A percentile compares a stretch with the other conserved stretches of the same genome.
Conservation (phyloP, 53 echinoderm and acorn worm species). For the Apostichopus leukothele region DNA sequence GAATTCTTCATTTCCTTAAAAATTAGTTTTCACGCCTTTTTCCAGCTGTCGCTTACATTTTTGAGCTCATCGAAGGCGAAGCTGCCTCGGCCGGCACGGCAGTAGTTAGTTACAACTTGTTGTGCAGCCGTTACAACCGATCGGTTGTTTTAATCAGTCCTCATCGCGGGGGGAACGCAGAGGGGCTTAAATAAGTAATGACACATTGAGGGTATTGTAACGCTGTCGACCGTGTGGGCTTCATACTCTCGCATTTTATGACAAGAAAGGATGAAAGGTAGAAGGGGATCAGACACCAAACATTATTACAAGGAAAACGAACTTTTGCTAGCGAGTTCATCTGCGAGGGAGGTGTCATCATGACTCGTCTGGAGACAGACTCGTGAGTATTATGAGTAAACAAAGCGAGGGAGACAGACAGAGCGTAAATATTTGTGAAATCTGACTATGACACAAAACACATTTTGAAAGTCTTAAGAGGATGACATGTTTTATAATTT, state of each 20-base stretch:
- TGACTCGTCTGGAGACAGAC: background rate
- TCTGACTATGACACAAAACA: too few relatives aligned
- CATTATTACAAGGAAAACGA: constrained; percentile 2
- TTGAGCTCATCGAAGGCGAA: background rate
- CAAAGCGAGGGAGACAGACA: too few relatives aligned
- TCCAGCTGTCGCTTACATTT: constrained; percentile 32
- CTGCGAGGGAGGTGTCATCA: background rate
- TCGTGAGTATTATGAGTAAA: too few relatives aligned
- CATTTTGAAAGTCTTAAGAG: too few relatives aligned
- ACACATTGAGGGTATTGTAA: constrained; percentile 1
- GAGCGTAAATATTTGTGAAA: too few relatives aligned
- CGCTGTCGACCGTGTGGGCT: constrained; percentile 4
- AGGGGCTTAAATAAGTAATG: constrained; percentile 26
- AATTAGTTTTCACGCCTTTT: constrained; percentile 45
- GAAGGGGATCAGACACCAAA: background rate
- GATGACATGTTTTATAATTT: too few relatives aligned
- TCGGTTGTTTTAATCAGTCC: background rate
- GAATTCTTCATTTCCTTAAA: constrained; percentile 45
- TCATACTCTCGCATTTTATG: background rate
- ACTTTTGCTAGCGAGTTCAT: background rate
- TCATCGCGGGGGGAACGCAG: background rate
- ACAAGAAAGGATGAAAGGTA: background rate
- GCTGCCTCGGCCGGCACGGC: background rate
- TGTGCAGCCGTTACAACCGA: constrained; percentile 1
- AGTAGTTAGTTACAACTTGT: constrained; percentile 31